Percentiles rank a stretch among this genome's conserved stretches.
Conservation (phyloP, 64 coral and sea anemone species). For the Montipora sp. region DNA sequence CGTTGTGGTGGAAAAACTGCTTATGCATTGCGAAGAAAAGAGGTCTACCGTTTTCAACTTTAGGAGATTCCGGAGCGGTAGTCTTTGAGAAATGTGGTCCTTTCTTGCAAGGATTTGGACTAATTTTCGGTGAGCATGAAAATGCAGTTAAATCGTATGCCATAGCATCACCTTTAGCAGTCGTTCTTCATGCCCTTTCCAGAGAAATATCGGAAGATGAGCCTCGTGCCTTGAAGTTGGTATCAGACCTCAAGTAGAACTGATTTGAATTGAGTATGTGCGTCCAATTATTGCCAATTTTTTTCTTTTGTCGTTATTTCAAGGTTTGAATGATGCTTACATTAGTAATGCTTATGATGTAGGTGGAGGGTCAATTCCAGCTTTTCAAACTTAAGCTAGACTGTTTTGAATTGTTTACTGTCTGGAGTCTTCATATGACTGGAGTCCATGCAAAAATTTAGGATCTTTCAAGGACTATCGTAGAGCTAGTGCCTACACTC, state of each 20-base stretch:
- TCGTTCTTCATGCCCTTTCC: not conserved
- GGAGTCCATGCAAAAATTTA: too few relatives aligned
- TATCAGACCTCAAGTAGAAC: not conserved
- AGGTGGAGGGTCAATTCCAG: too few relatives aligned
- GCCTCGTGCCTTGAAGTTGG: not conserved
- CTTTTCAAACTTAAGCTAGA: too few relatives aligned
- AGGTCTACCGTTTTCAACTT: not conserved
- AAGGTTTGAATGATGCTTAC: not conserved
- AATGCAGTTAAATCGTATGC: not conserved
- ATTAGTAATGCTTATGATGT: too few relatives aligned
- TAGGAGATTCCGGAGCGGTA: conserved; percentile 10
- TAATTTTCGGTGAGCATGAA: not conserved
- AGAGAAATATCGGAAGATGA: not conserved
- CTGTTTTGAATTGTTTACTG: too few relatives aligned
- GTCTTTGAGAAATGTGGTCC: not conserved
- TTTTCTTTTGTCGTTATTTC: too few relatives aligned
- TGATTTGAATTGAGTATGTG: too few relatives aligned
- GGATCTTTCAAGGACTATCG: too few relatives aligned
- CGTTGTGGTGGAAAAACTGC: not conserved
- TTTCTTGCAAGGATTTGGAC: not conserved
- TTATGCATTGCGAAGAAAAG: not conserved
- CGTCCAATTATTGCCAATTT: too few relatives aligned
- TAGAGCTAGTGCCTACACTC: too few relatives aligned
- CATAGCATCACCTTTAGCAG: not conserved
- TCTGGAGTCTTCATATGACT: too few relatives aligned